A percentile compares a stretch with the other conserved stretches of the same genome.
Evolutionary conservation across 1,140 invertebrate species (phyloP).

Genomic region (Microplitis mediator): DNA sequence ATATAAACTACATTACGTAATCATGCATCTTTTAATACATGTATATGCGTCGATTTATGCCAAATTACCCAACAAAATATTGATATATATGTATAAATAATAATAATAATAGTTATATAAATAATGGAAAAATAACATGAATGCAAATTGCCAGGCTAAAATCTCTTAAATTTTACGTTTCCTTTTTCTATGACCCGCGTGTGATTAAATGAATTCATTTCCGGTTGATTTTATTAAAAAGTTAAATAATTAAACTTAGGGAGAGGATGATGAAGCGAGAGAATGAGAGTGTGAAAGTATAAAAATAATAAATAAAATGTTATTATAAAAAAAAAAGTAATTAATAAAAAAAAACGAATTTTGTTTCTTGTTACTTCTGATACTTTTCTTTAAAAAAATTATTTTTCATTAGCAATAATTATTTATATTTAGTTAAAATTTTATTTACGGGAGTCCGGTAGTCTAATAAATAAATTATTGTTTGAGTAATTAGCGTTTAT

Average conservation of each 20-base stretch:
- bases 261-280: not conserved
- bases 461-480: not conserved
- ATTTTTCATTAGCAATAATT: not conserved
- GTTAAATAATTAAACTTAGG: conserved; percentile 17
- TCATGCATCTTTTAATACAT: conserved; percentile 33
- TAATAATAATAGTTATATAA: conserved; percentile 39
- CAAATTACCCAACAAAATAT: conserved; percentile 22
- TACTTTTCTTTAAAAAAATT: conserved; percentile 25
- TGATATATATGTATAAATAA: conserved; percentile 23
- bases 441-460: conserved; percentile 3
- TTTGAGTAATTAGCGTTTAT: not conserved
- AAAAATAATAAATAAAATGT: conserved; percentile 45
- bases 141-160: conserved; percentile 45
- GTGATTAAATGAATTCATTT: conserved; percentile 35
- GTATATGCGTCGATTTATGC: conserved; percentile 33
- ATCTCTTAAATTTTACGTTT: conserved; percentile 48
- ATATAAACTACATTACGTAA: conserved; percentile 25
- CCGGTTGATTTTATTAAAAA: conserved; percentile 4
- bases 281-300: conserved; percentile 18
- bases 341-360: conserved; percentile 56
- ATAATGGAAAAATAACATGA: conserved; percentile 38
- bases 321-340: conserved; percentile 50
- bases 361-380: conserved; percentile 56
- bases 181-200: conserved; percentile 50
- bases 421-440: not conserved